Conservation (phyloP, 2,113 vertebrate genomes). For the Hymenochirus boettgeri region DNA sequence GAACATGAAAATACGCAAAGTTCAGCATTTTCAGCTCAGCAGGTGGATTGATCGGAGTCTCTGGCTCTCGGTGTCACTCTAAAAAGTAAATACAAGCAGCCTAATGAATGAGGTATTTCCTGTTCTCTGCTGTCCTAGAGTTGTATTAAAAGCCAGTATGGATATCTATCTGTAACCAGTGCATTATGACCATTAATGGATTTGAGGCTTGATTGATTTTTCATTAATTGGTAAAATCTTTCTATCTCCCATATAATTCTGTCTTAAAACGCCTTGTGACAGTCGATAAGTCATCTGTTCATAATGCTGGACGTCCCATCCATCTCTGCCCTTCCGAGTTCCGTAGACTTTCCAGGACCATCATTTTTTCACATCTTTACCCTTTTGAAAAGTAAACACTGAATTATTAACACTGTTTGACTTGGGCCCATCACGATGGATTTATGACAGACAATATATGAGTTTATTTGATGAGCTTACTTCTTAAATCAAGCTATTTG, state of each 20-base stretch:
- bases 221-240: slow-evolving; percentile 80
- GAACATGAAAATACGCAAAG: neutral
- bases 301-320: slow-evolving; percentile 59
- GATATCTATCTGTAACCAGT: slow-evolving; percentile 62
- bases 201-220: slow-evolving; percentile 77
- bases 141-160: slow-evolving; percentile 63
- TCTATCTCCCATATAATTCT: slow-evolving; percentile 74
- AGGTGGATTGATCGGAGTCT: slow-evolving; percentile 5
- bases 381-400: slow-evolving; percentile 18
- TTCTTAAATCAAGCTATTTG: slow-evolving; percentile 10
- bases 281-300: slow-evolving; percentile 71
- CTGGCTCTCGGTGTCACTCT: slow-evolving; percentile 48
- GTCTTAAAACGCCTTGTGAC: slow-evolving; percentile 71
- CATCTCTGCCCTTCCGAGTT: slow-evolving; percentile 44
- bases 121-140: slow-evolving; percentile 52
- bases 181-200: slow-evolving; percentile 77
- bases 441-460: slow-evolving; percentile 35
- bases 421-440: slow-evolving; percentile 19
- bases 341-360: slow-evolving; percentile 40
- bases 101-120: slow-evolving; percentile 61
- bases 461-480: slow-evolving; percentile 16
- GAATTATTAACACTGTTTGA: slow-evolving; percentile 17
- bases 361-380: neutral
- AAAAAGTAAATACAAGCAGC: slow-evolving; percentile 55
- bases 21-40: slow-evolving; percentile 13